A percentile compares a stretch with the other conserved stretches of the same genome.
These are phyloP conservation scores for Gonocerus acuteangulatus DNA, from an alignment of 2,888 invertebrate species.

Conservation along the genomic window DNA sequence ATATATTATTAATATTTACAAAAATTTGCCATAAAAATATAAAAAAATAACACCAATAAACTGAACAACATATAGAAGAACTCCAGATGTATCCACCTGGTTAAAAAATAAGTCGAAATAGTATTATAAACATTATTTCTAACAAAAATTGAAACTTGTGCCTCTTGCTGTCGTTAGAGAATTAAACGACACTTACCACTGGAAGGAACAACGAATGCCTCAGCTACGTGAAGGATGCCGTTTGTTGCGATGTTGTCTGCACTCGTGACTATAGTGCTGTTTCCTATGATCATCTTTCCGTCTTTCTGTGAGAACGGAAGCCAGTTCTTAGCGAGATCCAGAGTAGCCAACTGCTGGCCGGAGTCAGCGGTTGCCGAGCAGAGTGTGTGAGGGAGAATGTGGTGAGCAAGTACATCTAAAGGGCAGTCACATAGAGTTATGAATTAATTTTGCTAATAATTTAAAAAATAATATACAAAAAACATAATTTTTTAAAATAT, in stretches of 20 bases:
- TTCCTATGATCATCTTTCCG: slow-evolving; percentile 47
- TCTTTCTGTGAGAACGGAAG: slow-evolving; percentile 50
- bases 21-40: too few relatives aligned
- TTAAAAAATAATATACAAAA: neutral
- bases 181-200: slow-evolving; percentile 21
- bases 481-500: too few relatives aligned
- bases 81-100: too few relatives aligned
- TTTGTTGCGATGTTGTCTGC: slow-evolving; percentile 61
- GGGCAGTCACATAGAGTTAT: neutral
- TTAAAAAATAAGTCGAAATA: too few relatives aligned
- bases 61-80: too few relatives aligned
- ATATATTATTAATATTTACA: too few relatives aligned
- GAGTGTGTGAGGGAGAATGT: slow-evolving; percentile 58
- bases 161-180: too few relatives aligned
- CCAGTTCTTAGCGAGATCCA: slow-evolving; percentile 48
- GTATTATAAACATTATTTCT: too few relatives aligned
- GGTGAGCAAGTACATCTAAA: slow-evolving; percentile 53
- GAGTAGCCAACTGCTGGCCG: slow-evolving; percentile 41
- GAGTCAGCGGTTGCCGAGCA: slow-evolving; percentile 53
- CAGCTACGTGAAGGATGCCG: slow-evolving; percentile 64
- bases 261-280: slow-evolving; percentile 42
- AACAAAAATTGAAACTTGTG: too few relatives aligned
- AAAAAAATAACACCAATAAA: too few relatives aligned
- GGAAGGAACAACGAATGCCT: slow-evolving; percentile 40
- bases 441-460: neutral